A percentile compares a stretch with the other conserved stretches of the same genome.
Evolutionary conservation across 64 coral and sea anemone genomes (phyloP).

Genomic region (Stichodactyla helianthus): DNA sequence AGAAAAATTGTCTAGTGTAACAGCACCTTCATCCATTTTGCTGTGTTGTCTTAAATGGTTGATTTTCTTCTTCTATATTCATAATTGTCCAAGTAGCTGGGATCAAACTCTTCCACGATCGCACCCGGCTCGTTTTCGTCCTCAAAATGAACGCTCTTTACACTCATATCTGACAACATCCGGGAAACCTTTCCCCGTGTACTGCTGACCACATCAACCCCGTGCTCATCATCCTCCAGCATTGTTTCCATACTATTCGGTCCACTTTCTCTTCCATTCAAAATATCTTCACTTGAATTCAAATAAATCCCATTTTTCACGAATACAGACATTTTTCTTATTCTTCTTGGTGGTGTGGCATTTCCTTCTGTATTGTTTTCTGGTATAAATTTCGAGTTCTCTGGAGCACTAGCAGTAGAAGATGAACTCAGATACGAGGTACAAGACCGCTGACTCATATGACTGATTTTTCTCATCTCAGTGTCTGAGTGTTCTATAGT

Average conservation of each 20-base stretch:
- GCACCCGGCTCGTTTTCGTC: neutral
- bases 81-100: neutral
- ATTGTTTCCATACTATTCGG: neutral
- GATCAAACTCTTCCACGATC: neutral
- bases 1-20: too few relatives aligned
- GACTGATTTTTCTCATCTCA: conserved; percentile 34
- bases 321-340: neutral
- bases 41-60: neutral
- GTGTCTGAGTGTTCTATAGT: conserved; percentile 23
- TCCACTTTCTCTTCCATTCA: conserved; percentile 8
- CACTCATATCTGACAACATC: neutral
- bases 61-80: neutral
- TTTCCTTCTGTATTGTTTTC: neutral
- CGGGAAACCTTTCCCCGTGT: neutral
- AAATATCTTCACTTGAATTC: neutral
- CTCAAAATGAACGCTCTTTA: neutral
- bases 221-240: neutral
- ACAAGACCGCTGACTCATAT: conserved; percentile 39
- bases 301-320: neutral
- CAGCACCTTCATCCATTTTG: too few relatives aligned
- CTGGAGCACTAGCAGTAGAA: conserved; percentile 11
- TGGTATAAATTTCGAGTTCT: neutral
- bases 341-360: neutral
- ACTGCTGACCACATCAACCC: neutral
- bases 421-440: conserved; percentile 27